Percentiles rank a stretch among this genome's conserved stretches.
Evolutionary conservation across 2,113 vertebrate species (phyloP).

Genomic region (Micronycteris hirsuta): DNA sequence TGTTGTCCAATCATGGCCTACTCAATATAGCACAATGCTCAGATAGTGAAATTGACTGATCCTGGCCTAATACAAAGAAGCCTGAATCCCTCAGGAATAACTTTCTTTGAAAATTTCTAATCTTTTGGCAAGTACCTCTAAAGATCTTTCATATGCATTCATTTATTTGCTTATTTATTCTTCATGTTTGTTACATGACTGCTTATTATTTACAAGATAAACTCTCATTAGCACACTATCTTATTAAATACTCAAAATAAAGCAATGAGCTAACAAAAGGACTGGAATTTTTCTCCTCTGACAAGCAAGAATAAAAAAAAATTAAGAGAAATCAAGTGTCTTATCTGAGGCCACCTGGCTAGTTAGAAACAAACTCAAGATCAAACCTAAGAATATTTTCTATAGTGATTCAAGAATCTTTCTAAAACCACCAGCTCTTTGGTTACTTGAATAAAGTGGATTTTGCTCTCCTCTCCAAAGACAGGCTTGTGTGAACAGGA

Average conservation of each 20-base stretch:
- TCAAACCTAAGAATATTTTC: background rate
- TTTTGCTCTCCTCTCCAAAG: background rate
- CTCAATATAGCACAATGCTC: background rate
- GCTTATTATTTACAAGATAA: background rate
- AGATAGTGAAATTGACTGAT: background rate
- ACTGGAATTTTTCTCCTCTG: background rate
- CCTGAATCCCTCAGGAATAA: background rate
- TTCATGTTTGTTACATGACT: background rate
- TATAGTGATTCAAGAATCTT: background rate
- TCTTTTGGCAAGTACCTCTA: background rate
- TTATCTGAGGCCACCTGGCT: background rate
- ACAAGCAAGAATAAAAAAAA: background rate
- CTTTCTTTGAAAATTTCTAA: background rate
- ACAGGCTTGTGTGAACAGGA: background rate
- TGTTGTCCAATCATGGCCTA: background rate
- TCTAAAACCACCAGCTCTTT: background rate
- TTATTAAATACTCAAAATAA: conserved; percentile 2
- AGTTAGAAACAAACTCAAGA: background rate
- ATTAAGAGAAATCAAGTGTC: background rate
- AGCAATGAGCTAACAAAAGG: background rate
- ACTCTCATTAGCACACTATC: background rate
- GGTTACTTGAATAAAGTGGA: background rate
- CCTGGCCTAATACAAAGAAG: background rate
- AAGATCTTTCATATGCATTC: background rate
- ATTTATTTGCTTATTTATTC: background rate